Evolutionary conservation across 2,797 vertebrate genomes (phyloP).

Genomic region (Florisuga fusca): DNA sequence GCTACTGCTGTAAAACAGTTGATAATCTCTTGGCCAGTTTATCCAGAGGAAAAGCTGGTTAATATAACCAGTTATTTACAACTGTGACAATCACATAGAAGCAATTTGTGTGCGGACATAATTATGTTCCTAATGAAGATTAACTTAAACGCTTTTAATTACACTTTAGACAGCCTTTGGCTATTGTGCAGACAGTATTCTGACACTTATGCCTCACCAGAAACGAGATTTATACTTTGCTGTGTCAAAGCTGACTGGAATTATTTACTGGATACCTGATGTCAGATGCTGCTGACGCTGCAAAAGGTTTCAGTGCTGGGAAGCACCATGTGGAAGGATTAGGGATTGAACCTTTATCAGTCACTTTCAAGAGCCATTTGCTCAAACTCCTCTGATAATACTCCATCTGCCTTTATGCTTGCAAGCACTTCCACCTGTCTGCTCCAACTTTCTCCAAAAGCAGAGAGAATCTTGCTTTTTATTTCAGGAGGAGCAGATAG

Average conservation of each 20-base stretch:
- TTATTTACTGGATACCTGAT: slow-evolving; percentile 52
- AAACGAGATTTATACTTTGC: slow-evolving; percentile 70
- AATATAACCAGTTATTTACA: slow-evolving; percentile 67
- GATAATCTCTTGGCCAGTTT: slow-evolving; percentile 3
- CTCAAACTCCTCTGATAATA: background rate
- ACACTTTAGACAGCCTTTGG: slow-evolving; percentile 71
- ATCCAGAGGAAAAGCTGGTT: slow-evolving; percentile 31
- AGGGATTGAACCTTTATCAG: background rate
- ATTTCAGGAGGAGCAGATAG: background rate
- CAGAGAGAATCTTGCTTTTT: background rate
- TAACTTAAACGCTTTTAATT: slow-evolving; percentile 80
- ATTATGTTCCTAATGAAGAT: slow-evolving; percentile 79
- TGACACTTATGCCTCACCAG: slow-evolving; percentile 56
- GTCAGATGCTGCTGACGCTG: slow-evolving; percentile 7
- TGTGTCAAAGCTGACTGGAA: slow-evolving; percentile 67
- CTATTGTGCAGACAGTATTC: slow-evolving; percentile 56
- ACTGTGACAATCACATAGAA: slow-evolving; percentile 64
- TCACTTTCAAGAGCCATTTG: background rate
- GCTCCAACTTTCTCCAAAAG: background rate
- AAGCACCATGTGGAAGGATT: background rate
- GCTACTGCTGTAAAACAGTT: background rate
- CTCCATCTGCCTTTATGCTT: background rate
- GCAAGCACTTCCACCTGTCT: background rate
- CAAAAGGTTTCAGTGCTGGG: background rate
- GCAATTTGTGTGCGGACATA: slow-evolving; percentile 50